These are phyloP conservation scores for Spermophilus dauricus DNA, from an alignment of 2,113 vertebrate species.

Conservation along the genomic window DNA sequence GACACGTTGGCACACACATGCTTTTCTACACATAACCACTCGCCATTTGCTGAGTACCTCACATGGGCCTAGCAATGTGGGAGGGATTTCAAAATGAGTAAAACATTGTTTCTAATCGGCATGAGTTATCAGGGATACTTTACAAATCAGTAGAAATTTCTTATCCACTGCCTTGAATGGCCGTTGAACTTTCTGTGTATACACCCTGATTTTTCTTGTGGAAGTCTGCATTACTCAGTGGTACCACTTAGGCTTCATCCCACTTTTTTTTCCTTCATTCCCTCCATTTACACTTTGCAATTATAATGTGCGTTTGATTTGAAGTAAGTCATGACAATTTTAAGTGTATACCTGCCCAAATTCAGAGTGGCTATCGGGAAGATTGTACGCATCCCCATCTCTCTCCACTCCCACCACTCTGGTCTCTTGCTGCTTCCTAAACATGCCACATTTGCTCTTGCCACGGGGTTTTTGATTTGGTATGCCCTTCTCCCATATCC, in stretches of 20 bases:
- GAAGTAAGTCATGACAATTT: neutral
- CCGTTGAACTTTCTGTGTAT: neutral
- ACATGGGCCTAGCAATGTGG: rapidly evolving
- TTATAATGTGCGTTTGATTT: neutral
- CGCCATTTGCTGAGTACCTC: neutral
- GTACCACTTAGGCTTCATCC: neutral
- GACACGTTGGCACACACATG: rapidly evolving
- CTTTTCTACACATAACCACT: rapidly evolving
- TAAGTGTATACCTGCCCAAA: neutral
- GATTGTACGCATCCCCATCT: rapidly evolving
- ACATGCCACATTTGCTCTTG: neutral
- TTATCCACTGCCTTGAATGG: neutral
- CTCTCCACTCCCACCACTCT: neutral
- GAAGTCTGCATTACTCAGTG: neutral
- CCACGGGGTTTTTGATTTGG: neutral
- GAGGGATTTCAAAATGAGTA: neutral
- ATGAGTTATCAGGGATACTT: neutral
- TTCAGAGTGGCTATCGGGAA: neutral
- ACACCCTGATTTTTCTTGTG: neutral
- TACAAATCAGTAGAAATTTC: neutral
- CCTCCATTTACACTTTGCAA: neutral
- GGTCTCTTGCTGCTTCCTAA: too few species aligned
- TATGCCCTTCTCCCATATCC: neutral
- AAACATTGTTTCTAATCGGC: neutral
- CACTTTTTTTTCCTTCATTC: neutral